Conservation (phyloP, 35 echinoderm and acorn worm species). For the Heliocidaris erythrogramma region DNA sequence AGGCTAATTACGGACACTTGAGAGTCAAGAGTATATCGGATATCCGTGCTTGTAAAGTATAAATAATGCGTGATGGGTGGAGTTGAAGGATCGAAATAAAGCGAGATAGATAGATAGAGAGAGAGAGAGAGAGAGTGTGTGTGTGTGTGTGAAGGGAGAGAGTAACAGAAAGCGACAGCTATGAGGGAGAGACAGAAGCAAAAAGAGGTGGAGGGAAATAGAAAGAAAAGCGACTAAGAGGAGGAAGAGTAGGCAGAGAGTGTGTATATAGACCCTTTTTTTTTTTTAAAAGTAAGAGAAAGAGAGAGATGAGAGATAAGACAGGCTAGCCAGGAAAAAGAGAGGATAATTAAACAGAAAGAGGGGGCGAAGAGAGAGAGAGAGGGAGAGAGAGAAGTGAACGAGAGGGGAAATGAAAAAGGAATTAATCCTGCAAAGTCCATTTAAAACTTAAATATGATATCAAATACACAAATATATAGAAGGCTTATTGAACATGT, state of each 20-base stretch:
- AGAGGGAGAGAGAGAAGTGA: too few species aligned
- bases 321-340: too few species aligned
- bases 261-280: not conserved
- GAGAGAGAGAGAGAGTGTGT: not conserved
- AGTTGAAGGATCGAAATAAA: not conserved
- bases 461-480: too few species aligned
- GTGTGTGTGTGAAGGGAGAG: too few species aligned
- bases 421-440: too few species aligned
- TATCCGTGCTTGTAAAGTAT: not conserved
- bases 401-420: too few species aligned
- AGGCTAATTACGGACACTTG: not conserved
- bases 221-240: not conserved
- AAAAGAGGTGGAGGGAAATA: not conserved
- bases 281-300: not conserved
- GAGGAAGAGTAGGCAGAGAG: not conserved
- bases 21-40: constrained; percentile 26
- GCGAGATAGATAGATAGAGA: not conserved
- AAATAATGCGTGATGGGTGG: not conserved
- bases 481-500: too few species aligned
- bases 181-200: not conserved
- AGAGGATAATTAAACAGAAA: too few species aligned
- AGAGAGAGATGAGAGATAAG: not conserved
- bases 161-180: not conserved
- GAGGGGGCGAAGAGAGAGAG: too few species aligned
- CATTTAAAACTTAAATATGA: too few species aligned